Conservation (phyloP, 2,113 vertebrate genomes). For the Panthera uncia region DNA sequence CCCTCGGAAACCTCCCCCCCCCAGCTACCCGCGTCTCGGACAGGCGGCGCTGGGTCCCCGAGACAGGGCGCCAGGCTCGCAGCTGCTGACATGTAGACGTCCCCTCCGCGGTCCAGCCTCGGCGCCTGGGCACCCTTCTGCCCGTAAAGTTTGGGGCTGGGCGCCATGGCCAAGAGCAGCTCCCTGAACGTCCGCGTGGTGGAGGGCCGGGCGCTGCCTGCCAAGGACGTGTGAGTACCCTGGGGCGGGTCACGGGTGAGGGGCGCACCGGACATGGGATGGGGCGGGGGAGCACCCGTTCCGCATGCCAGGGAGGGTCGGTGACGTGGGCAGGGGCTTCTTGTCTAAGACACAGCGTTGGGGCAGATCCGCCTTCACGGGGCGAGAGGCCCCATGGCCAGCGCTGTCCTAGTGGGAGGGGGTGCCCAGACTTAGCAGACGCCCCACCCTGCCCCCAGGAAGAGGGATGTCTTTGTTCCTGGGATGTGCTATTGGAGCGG, state of each 20-base stretch:
- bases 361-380: not conserved
- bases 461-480: not conserved
- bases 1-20: not conserved
- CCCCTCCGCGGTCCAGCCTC: not conserved
- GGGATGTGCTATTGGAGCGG: not conserved
- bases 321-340: not conserved
- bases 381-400: not conserved
- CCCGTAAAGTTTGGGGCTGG: constrained; percentile 65
- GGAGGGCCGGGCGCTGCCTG: constrained; percentile 92
- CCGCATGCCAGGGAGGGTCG: not conserved
- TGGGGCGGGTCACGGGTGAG: not conserved
- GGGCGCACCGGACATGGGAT: not conserved
- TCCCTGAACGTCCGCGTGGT: constrained; percentile 92
- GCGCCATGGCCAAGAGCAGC: constrained; percentile 89
- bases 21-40: not conserved
- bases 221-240: constrained; percentile 93
- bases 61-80: not conserved
- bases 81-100: constrained; percentile 57
- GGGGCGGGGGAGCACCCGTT: not conserved
- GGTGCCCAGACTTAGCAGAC: not conserved
- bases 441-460: not conserved
- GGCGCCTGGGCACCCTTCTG: not conserved
- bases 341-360: not conserved
- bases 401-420: not conserved
- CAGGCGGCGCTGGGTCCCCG: not conserved